Percentiles rank a stretch among this genome's conserved stretches.
These are phyloP conservation scores for Tenthredo amoena DNA, from an alignment of 2,888 invertebrate species.

Conservation along the genomic window DNA sequence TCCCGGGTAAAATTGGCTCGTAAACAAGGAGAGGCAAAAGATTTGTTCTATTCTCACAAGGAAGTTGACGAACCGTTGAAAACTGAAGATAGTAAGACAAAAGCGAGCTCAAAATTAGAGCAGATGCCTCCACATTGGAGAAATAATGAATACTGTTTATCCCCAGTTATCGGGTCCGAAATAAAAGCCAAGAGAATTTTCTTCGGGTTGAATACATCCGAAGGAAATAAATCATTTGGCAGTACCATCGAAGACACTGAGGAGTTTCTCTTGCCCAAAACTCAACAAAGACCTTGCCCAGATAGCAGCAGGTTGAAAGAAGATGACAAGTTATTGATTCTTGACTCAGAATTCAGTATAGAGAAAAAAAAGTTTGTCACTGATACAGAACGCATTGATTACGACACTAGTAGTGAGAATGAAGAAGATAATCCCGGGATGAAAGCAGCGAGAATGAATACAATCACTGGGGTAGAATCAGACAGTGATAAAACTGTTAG, in stretches of 20 bases:
- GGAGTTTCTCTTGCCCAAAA: neutral
- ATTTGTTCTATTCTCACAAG: neutral
- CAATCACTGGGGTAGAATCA: constrained; percentile 44
- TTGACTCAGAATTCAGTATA: constrained; percentile 14
- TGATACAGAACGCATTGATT: constrained; percentile 55
- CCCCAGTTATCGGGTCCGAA: neutral
- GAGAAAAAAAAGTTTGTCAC: constrained; percentile 32
- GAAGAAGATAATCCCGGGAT: neutral
- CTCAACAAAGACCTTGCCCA: neutral
- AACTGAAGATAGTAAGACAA: neutral
- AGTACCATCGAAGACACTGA: constrained; percentile 21
- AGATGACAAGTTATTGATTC: neutral
- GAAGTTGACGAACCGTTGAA: neutral
- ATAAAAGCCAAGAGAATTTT: neutral
- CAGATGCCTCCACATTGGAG: neutral
- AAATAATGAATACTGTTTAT: neutral
- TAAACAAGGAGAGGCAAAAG: neutral
- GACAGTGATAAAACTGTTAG: constrained; percentile 59
- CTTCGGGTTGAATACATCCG: neutral
- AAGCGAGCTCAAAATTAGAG: neutral
- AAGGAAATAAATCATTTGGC: neutral
- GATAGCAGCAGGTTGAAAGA: neutral
- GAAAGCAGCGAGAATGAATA: neutral
- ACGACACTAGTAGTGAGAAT: constrained; percentile 46
- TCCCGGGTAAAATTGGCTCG: no score